phyloP scores from a whole-genome alignment of 2,113 vertebrate species.

The Thomomys bottae region DNA sequence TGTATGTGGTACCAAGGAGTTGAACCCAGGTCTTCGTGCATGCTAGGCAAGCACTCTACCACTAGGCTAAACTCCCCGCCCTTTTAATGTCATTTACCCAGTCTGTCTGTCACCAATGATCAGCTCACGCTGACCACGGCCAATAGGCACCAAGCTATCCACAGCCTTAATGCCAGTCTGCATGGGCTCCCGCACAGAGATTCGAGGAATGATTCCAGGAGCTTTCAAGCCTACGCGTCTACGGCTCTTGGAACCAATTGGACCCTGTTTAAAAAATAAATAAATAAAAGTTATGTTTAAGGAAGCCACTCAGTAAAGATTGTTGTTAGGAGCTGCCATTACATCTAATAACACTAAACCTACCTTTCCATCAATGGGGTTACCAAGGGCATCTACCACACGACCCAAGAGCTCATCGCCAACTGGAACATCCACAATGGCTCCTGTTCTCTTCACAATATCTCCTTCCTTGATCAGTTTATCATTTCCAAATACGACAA shows the following conservation, averaged over 20 bases:
- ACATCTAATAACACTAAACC: not conserved
- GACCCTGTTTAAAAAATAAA: slow-evolving; percentile 88
- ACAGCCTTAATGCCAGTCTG: slow-evolving; percentile 99
- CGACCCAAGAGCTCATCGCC: slow-evolving; percentile 96
- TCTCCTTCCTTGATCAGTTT: slow-evolving; percentile 99
- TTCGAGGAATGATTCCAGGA: slow-evolving; percentile 98
- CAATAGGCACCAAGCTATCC: slow-evolving; percentile 98
- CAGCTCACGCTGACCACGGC: slow-evolving; percentile 97
- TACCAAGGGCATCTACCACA: slow-evolving; percentile 97
- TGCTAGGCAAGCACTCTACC: too few relatives aligned
- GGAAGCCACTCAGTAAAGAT: not conserved
- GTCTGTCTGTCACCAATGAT: slow-evolving; percentile 99
- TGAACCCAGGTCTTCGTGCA: too few relatives aligned
- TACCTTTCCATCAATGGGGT: slow-evolving; percentile 98
- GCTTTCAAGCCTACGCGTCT: slow-evolving; percentile 98
- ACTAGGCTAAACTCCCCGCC: too few relatives aligned
- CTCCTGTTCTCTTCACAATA: slow-evolving; percentile 97
- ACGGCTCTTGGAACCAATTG: slow-evolving; percentile 90
- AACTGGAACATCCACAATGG: slow-evolving; percentile 98
- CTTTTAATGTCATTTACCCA: too few relatives aligned
- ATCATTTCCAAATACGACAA: slow-evolving; percentile 99
- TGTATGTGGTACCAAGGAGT: too few relatives aligned
- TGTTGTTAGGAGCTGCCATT: not conserved
- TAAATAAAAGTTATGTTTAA: not conserved
- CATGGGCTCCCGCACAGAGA: slow-evolving; percentile 99